Base-by-base conservation (phyloP, 2,888 invertebrate species). In the Drosophila pseudotakahashii region DNA sequence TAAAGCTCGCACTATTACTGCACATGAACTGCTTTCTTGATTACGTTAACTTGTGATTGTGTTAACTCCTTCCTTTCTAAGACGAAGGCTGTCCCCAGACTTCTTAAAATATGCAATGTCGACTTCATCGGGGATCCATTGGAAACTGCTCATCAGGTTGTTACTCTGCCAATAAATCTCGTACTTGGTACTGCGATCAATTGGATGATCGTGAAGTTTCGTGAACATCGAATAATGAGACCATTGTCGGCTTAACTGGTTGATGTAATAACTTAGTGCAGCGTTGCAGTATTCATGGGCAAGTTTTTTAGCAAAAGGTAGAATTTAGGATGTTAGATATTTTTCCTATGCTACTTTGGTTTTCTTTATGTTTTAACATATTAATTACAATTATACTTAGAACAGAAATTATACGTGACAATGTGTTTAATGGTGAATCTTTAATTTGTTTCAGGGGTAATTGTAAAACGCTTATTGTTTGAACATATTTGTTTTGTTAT, bases 61-160 rank as follows among this genome's bases (percentile, higher is more conserved):
- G 30, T 7, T 53, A 53, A 41, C 30, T 53, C 53, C 53, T 53
- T 16, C 41, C 30, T 53, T 13, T 53, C 41, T 53, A 41, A 41
- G 53, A 14, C 16, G 26, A 14, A 52, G 52, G 30, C 41, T 53
- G 53, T 53, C 41, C 23, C 10, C 51, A 52, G 51, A 39, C 52
- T 39, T 52, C 37, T 41, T 13, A 14, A 42, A 42, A 32, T 30
- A 36, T 41, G 14, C 52, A 14, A 10, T 30, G 41, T 26, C 23
- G 39, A 26, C 39, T 30, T 39, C 14, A 52, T n/a, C 14, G 30
- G 37, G 3, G 39, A 41, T 52, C 30, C 16, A 51, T 37, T 51
- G 3, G 23, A 51, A 51, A 51, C 37, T 23, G 37, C 34, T 36
- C 9, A 13, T 36, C 36, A 36, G 34, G 19, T 34, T 36, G 34